Evolutionary conservation across 2,888 invertebrate species (phyloP).

Genomic region (Amphipoea lucens): DNA sequence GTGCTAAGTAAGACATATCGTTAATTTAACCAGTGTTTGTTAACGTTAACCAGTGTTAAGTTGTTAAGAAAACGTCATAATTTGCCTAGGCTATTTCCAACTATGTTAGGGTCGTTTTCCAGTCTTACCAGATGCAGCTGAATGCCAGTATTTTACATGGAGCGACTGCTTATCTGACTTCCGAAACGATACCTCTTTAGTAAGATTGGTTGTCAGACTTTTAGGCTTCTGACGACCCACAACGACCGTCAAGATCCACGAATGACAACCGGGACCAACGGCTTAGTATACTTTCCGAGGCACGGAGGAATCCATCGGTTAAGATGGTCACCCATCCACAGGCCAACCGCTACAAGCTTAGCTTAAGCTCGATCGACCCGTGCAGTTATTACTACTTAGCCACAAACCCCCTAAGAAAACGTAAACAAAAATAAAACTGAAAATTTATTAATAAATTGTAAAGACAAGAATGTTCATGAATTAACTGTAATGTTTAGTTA

Average conservation of each 20-base stretch:
- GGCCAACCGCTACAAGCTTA: background rate
- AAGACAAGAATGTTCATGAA: conserved; percentile 16
- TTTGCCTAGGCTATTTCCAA: background rate
- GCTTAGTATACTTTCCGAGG: background rate
- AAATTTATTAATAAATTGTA: background rate
- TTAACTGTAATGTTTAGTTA: background rate
- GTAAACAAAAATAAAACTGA: conserved; percentile 7
- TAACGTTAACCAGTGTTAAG: background rate
- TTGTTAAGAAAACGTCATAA: background rate
- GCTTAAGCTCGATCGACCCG: background rate
- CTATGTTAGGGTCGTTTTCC: no score
- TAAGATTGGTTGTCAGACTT: background rate
- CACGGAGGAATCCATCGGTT: background rate
- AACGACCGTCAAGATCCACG: background rate
- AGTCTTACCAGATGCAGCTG: no score
- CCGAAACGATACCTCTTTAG: background rate
- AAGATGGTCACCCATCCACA: background rate
- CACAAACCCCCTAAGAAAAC: background rate
- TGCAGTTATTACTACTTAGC: background rate
- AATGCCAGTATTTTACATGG: no score
- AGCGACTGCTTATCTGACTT: background rate
- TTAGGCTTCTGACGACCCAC: background rate
- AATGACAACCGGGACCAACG: background rate
- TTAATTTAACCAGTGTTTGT: conserved; percentile 8
- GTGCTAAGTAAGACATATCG: conserved; percentile 8